phyloP scores from a whole-genome alignment of 1,140 invertebrate genomes.

The Melanaphis sacchari region DNA sequence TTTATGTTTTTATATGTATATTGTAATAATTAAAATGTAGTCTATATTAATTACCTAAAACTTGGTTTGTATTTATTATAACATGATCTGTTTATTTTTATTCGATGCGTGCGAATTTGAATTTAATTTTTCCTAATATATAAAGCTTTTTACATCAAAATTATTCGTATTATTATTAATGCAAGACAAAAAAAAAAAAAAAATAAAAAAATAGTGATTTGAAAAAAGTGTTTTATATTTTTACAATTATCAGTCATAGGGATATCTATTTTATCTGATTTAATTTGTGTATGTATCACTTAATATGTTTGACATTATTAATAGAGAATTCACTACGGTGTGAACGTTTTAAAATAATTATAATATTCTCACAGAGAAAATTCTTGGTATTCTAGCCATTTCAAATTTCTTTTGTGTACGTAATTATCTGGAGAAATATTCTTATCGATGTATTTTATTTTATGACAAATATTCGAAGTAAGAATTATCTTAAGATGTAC shows the following conservation, averaged over 20 bases:
- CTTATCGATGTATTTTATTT: not conserved
- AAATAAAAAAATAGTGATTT: not conserved
- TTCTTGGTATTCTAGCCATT: not conserved
- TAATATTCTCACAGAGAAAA: not conserved
- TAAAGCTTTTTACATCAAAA: not conserved
- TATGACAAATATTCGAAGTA: not conserved
- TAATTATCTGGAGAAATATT: not conserved
- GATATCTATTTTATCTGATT: not conserved
- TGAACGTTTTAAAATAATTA: not conserved
- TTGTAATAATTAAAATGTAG: not conserved
- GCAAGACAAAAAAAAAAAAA: not conserved
- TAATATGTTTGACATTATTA: not conserved
- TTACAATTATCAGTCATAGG: not conserved
- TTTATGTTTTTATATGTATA: not conserved
- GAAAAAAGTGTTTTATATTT: not conserved
- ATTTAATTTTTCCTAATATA: not conserved
- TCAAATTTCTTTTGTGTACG: not conserved
- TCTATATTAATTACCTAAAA: not conserved
- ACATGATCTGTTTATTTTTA: not conserved
- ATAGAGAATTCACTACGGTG: not conserved
- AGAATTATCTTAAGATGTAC: not conserved
- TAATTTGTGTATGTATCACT: not conserved
- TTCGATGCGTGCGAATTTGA: not conserved
- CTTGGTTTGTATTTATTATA: not conserved
- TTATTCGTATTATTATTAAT: not conserved